These are phyloP conservation scores for Psix sp. DNA, from an alignment of 1,140 invertebrate species.

Conservation along the genomic window DNA sequence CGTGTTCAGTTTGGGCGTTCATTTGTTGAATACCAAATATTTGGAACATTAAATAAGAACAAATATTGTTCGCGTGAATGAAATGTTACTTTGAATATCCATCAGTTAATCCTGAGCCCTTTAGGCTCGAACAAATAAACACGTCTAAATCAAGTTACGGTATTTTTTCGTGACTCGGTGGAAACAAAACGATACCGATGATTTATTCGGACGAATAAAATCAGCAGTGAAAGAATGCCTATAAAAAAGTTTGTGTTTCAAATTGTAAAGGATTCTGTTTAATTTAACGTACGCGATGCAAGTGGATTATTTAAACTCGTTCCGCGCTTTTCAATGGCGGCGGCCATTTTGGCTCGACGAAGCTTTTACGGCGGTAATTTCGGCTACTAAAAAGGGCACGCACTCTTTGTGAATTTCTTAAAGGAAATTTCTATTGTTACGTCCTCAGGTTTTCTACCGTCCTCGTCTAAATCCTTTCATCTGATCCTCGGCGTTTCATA, in stretches of 20 bases:
- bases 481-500: slow-evolving; percentile 37
- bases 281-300: slow-evolving; percentile 34
- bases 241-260: slow-evolving; percentile 26
- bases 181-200: slow-evolving; percentile 11
- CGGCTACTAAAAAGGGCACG: slow-evolving; percentile 39
- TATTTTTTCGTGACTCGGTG: neutral
- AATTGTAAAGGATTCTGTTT: slow-evolving; percentile 21
- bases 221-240: slow-evolving; percentile 6
- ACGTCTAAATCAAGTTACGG: slow-evolving; percentile 7
- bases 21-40: slow-evolving; percentile 43
- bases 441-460: slow-evolving; percentile 16
- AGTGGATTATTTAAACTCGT: slow-evolving; percentile 49
- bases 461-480: slow-evolving; percentile 21
- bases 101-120: slow-evolving; percentile 5
- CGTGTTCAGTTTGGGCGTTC: slow-evolving; percentile 26
- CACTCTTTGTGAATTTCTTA: slow-evolving; percentile 49
- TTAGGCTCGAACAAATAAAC: slow-evolving; percentile 4
- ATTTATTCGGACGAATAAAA: slow-evolving; percentile 24
- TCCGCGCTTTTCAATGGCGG: slow-evolving; percentile 22
- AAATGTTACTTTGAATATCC: slow-evolving; percentile 25
- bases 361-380: slow-evolving; percentile 44
- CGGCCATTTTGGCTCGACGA: slow-evolving; percentile 25
- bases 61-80: neutral
- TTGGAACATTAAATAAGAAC: slow-evolving; percentile 14
- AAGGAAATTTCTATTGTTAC: slow-evolving; percentile 53